Evolutionary conservation across 92 coral and sea anemone species (phyloP).

Genomic region (Parazoanthus atlanticus): DNA sequence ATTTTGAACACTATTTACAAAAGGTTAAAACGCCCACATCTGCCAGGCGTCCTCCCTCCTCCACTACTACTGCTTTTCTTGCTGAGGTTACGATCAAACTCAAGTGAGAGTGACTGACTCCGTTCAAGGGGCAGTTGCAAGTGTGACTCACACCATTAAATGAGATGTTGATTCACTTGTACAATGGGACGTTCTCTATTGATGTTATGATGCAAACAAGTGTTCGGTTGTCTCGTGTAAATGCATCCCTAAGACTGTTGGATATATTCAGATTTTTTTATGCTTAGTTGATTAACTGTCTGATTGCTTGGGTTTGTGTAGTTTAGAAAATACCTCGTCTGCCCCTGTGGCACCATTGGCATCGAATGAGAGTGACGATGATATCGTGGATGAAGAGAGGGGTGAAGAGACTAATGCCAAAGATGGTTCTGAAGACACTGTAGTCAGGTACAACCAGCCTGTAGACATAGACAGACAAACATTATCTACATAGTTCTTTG

Average conservation of each 20-base stretch:
- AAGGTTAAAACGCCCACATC: too few relatives aligned
- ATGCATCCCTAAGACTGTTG: background rate
- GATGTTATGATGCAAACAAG: background rate
- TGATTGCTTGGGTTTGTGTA: conserved; percentile 26
- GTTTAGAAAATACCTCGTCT: conserved; percentile 55
- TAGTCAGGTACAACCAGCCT: conserved; percentile 17
- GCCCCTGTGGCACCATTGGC: conserved; percentile 71
- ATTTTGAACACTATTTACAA: too few relatives aligned
- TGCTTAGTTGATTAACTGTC: background rate
- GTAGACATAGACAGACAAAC: too few relatives aligned
- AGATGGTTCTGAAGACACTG: conserved; percentile 36
- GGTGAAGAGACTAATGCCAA: background rate
- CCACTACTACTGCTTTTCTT: too few relatives aligned
- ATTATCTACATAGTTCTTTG: too few relatives aligned
- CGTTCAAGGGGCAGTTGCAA: too few relatives aligned
- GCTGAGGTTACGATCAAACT: too few relatives aligned
- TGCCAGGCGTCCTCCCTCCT: too few relatives aligned
- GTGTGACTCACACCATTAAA: too few relatives aligned
- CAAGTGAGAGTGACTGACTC: too few relatives aligned
- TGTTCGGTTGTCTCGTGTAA: too few relatives aligned
- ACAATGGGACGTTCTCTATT: background rate
- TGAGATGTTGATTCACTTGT: too few relatives aligned
- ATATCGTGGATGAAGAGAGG: conserved; percentile 76
- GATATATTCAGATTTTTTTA: background rate
- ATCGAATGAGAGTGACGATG: conserved; percentile 86